Evolutionary conservation across 1,140 invertebrate species (phyloP).

Genomic region (Hycleus cichorii): DNA sequence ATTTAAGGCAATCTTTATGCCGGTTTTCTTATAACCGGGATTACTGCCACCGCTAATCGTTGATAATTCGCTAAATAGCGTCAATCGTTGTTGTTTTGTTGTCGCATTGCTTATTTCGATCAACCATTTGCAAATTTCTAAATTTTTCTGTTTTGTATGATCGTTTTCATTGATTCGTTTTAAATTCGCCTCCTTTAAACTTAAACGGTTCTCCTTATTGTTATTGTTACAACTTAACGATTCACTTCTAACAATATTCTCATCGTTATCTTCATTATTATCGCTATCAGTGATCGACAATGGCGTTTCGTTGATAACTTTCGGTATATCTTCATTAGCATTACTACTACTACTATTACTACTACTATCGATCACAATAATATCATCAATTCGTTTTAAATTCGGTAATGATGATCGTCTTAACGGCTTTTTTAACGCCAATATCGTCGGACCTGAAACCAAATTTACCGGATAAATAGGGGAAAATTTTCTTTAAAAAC

Average conservation of each 20-base stretch:
- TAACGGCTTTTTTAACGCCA: constrained; percentile 31
- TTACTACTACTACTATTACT: constrained; percentile 6
- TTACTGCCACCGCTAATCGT: constrained; percentile 21
- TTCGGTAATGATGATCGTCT: constrained; percentile 27
- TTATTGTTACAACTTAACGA: background rate
- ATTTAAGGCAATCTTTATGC: constrained; percentile 21
- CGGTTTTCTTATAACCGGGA: constrained; percentile 5
- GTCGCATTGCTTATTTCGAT: constrained; percentile 8
- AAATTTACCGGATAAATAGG: background rate
- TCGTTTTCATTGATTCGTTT: background rate
- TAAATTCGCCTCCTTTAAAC: background rate
- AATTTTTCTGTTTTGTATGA: constrained; percentile 16
- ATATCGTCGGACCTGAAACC: constrained; percentile 24
- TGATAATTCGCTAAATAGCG: constrained; percentile 28
- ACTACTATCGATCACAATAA: constrained; percentile 19
- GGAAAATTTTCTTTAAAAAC: background rate
- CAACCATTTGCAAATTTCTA: constrained; percentile 23
- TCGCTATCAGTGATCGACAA: constrained; percentile 19
- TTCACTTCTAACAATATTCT: constrained; percentile 1
- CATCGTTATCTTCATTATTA: background rate
- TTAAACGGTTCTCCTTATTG: background rate
- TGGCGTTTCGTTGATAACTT: constrained; percentile 2
- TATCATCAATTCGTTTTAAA: constrained; percentile 16
- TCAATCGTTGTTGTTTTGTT: background rate
- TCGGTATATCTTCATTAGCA: constrained; percentile 3